Conservation (phyloP, 2,888 invertebrate species). For the Dolichopus griseipennis region DNA sequence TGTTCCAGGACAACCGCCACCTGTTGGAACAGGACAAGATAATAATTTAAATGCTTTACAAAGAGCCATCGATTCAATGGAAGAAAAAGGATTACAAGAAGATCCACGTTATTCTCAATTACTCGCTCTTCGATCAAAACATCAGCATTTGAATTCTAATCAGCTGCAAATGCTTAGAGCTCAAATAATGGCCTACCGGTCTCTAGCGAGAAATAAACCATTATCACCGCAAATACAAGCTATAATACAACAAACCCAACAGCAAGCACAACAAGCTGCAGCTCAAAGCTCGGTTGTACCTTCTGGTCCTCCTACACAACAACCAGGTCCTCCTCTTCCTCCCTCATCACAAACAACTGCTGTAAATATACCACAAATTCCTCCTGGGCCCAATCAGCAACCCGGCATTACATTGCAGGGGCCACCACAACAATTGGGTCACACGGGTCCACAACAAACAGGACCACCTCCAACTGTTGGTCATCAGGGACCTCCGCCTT, state of each 20-base stretch:
- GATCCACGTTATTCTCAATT: constrained; percentile 88
- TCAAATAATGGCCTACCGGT: constrained; percentile 90
- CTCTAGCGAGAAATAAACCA: constrained; percentile 86
- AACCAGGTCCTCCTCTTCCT: constrained; percentile 26
- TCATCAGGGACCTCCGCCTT: constrained; percentile 27
- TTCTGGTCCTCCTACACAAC: constrained; percentile 33
- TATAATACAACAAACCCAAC: constrained; percentile 40
- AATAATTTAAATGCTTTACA: constrained; percentile 87
- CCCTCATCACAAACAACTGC: constrained; percentile 23
- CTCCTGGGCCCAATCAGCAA: constrained; percentile 25
- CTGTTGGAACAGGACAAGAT: constrained; percentile 52
- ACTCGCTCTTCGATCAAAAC: constrained; percentile 68
- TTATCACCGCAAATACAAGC: constrained; percentile 65
- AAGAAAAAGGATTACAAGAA: constrained; percentile 88
- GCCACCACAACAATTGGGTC: constrained; percentile 27
- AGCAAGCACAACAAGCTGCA: constrained; percentile 37
- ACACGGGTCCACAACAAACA: constrained; percentile 25
- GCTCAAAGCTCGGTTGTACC: constrained; percentile 40
- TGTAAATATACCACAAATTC: constrained; percentile 24
- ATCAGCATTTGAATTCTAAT: constrained; percentile 61
- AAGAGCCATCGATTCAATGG: constrained; percentile 88
- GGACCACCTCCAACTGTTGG: constrained; percentile 25
- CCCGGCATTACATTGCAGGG: constrained; percentile 16
- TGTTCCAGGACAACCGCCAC: constrained; percentile 35
- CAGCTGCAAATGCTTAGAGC: constrained; percentile 85